Evolutionary conservation across 1,140 invertebrate species (phyloP).

Genomic region (Aphis craccivora): DNA sequence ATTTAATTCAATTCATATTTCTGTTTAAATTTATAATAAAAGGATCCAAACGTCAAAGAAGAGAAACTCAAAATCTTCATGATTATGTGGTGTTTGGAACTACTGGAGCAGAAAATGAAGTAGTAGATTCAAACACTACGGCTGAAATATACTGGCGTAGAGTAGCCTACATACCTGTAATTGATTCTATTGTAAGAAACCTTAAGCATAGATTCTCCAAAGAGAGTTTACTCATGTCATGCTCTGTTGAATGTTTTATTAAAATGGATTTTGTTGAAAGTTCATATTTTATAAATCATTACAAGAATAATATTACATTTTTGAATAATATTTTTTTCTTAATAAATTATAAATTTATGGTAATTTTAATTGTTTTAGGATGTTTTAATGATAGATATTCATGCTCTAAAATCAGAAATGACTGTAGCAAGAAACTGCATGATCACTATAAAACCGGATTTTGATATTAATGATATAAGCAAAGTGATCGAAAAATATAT

Average conservation of each 20-base stretch:
- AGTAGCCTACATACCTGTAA: neutral
- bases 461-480: too few species aligned
- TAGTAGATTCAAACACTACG: neutral
- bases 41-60: neutral
- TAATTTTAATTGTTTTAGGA: too few species aligned
- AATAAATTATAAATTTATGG: too few species aligned
- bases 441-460: too few species aligned
- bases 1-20: neutral
- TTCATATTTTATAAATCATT: neutral
- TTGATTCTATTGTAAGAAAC: neutral
- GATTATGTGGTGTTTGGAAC: neutral
- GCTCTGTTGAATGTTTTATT: neutral
- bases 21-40: neutral
- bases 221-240: neutral
- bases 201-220: neutral
- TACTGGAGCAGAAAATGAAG: neutral
- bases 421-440: too few species aligned
- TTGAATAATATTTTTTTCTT: too few species aligned
- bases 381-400: too few species aligned
- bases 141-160: neutral
- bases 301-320: too few species aligned
- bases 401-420: too few species aligned
- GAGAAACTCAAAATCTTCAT: neutral
- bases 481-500: too few species aligned
- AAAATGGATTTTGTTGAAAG: neutral